Evolutionary conservation across 2,888 invertebrate species (phyloP).

Genomic region (Agrochola litura): DNA sequence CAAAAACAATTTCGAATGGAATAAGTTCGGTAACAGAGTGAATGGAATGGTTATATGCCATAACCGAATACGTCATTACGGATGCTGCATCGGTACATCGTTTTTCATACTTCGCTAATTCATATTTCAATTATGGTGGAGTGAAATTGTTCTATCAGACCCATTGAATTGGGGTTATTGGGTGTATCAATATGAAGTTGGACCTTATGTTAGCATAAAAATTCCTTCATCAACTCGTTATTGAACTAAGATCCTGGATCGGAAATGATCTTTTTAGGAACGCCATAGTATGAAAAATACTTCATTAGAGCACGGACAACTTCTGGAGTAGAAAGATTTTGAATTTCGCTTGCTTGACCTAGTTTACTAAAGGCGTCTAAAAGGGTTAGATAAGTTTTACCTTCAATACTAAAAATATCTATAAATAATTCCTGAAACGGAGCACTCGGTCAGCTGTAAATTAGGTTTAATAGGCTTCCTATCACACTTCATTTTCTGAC

Average conservation of each 20-base stretch:
- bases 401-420: constrained; percentile 22
- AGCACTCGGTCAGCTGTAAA: constrained; percentile 8
- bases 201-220: too few species aligned
- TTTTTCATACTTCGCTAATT: too few species aligned
- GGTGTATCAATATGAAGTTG: too few species aligned
- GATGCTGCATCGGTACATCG: too few species aligned
- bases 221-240: too few species aligned
- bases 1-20: background rate
- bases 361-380: too few species aligned
- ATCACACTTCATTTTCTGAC: constrained; percentile 23
- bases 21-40: background rate
- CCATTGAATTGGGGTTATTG: too few species aligned
- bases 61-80: background rate
- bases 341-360: constrained; percentile 17
- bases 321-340: constrained; percentile 12
- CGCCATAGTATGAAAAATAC: too few species aligned
- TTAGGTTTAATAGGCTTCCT: constrained; percentile 21
- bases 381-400: too few species aligned
- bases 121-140: constrained; percentile 28
- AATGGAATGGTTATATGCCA: constrained; percentile 3
- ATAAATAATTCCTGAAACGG: constrained; percentile 19
- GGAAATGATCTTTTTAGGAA: too few species aligned
- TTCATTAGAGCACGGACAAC: too few species aligned
- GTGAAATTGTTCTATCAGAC: constrained; percentile 1
- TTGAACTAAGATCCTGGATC: too few species aligned